A percentile compares a stretch with the other conserved stretches of the same genome.
These are phyloP conservation scores for Mustela nigripes DNA, from an alignment of 2,113 vertebrate species.

Conservation along the genomic window DNA sequence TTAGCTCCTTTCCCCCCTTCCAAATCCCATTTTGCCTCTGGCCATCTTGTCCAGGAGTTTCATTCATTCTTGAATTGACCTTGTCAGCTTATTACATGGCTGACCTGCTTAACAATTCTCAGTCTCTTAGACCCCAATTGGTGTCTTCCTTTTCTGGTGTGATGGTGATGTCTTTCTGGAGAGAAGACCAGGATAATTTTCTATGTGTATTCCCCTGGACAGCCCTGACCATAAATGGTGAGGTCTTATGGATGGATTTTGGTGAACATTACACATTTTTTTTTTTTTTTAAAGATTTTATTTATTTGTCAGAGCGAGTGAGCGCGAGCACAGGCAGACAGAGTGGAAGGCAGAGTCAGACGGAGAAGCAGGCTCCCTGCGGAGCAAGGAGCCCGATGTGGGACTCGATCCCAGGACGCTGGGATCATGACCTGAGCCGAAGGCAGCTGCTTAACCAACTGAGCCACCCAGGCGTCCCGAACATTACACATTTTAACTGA, in stretches of 20 bases:
- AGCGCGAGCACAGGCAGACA: too few relatives aligned
- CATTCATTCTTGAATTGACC: background rate
- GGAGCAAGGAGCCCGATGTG: too few relatives aligned
- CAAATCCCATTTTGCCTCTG: slow-evolving; percentile 29
- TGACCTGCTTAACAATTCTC: background rate
- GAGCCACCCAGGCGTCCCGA: too few relatives aligned
- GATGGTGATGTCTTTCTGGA: background rate
- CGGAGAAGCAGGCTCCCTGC: too few relatives aligned
- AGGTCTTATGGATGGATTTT: background rate
- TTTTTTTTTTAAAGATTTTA: too few relatives aligned
- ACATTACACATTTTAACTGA: background rate
- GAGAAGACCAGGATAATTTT: background rate
- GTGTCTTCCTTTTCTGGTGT: background rate
- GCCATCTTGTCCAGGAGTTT: background rate
- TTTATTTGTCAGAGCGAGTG: too few relatives aligned
- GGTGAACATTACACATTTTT: background rate
- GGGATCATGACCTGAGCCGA: too few relatives aligned
- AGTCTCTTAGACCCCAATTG: background rate
- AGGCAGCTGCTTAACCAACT: too few relatives aligned
- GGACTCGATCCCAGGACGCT: too few relatives aligned
- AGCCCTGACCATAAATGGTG: background rate
- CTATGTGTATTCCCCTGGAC: background rate
- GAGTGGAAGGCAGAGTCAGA: too few relatives aligned
- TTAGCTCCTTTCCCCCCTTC: background rate
- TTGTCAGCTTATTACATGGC: background rate